A percentile compares a stretch with the other conserved stretches of the same genome.
Evolutionary conservation across 2,113 vertebrate species (phyloP).

Genomic region (Zapus hudsonius): DNA sequence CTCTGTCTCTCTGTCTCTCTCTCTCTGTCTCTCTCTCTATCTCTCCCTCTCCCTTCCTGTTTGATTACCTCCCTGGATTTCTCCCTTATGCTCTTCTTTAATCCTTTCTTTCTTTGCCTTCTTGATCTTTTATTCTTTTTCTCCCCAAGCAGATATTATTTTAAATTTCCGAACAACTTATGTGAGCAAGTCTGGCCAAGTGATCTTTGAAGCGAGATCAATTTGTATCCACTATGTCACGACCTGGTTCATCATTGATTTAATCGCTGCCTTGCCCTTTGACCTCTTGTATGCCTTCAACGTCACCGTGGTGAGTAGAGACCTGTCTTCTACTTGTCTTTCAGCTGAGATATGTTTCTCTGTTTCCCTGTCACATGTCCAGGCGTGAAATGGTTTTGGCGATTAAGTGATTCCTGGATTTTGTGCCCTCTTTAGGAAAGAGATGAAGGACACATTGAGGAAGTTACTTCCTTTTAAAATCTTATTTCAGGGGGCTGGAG

Average conservation of each 20-base stretch:
- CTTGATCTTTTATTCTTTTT: slow-evolving; percentile 30
- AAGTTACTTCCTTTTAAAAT: not conserved
- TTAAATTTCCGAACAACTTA: slow-evolving; percentile 98
- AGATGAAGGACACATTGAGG: not conserved
- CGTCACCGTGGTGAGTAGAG: slow-evolving; percentile 96
- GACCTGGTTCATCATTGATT: slow-evolving; percentile 98
- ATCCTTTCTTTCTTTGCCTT: not conserved
- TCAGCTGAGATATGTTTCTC: not conserved
- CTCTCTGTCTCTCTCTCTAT: too few relatives aligned
- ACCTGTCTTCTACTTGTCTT: not conserved
- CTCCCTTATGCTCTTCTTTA: not conserved
- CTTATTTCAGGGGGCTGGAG: too few relatives aligned
- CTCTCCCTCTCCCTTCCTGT: not conserved
- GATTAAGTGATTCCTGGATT: not conserved
- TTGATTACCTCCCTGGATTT: not conserved
- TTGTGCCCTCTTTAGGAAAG: not conserved
- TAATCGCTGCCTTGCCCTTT: slow-evolving; percentile 97
- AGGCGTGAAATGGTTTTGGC: not conserved
- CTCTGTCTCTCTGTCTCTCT: too few relatives aligned
- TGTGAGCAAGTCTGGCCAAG: slow-evolving; percentile 98
- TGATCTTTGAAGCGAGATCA: slow-evolving; percentile 97
- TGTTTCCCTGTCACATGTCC: not conserved
- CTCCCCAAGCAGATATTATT: slow-evolving; percentile 93
- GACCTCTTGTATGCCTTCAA: slow-evolving; percentile 98
- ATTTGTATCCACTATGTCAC: slow-evolving; percentile 99